Percentiles rank a stretch among this genome's conserved stretches.
phyloP scores from a whole-genome alignment of 2,797 vertebrate species.

The Siniperca obscura region DNA sequence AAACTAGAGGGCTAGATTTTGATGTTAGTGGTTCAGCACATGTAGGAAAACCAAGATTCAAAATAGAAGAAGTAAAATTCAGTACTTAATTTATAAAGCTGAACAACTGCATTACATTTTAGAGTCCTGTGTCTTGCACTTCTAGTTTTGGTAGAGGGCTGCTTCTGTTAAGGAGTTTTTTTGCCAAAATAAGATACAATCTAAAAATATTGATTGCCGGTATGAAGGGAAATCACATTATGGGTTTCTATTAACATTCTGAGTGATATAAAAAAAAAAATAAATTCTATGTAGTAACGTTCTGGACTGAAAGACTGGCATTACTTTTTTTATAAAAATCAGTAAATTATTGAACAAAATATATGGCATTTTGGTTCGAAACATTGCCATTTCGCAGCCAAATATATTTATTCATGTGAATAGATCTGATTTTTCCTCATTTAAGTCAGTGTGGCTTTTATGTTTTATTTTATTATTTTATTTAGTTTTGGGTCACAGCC shows the following conservation, averaged over 20 bases:
- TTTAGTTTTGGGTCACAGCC: conserved; percentile 47
- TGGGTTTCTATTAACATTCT: conserved; percentile 29
- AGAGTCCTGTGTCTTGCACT: neutral
- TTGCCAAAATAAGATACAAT: conserved; percentile 22
- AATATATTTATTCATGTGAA: conserved; percentile 7
- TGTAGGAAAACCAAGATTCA: conserved; percentile 16
- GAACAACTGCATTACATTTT: neutral
- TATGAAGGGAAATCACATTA: conserved; percentile 31
- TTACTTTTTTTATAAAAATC: conserved; percentile 7
- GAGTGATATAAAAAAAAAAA: conserved; percentile 1
- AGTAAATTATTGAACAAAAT: conserved; percentile 18
- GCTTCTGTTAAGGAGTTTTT: neutral
- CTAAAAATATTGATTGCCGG: conserved; percentile 34
- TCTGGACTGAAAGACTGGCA: neutral
- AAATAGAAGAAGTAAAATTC: conserved; percentile 16
- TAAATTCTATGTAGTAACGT: neutral
- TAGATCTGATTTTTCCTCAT: neutral
- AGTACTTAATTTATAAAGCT: conserved; percentile 3
- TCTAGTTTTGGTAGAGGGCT: neutral
- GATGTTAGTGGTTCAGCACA: conserved; percentile 14
- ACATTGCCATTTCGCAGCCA: neutral
- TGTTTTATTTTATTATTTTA: neutral
- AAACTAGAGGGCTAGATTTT: conserved; percentile 6
- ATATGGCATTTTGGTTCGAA: neutral
- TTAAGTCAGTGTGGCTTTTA: neutral